Base-by-base conservation (phyloP, 2,888 invertebrate genomes). In the Polyploca ridens region DNA sequence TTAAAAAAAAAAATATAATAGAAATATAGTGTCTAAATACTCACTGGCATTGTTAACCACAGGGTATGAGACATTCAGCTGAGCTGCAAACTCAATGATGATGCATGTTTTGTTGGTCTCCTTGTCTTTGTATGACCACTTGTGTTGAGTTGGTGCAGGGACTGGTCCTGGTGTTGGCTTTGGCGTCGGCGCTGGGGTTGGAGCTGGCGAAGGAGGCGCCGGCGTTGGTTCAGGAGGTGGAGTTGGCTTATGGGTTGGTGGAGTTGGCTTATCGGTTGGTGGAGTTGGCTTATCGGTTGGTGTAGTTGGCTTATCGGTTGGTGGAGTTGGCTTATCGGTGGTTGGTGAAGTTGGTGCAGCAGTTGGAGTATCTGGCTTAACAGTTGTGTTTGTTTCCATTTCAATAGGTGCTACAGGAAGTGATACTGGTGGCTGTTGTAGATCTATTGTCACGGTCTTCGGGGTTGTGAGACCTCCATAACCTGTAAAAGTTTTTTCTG, bases 21-120 rank as follows among this genome's bases (percentile, higher is more conserved):
- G 27, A 27, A 44, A 6, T 14, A 44, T 44, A 38, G 8, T 38
- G 10, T 44, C 44, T 5, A 44, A 46, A 27, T 54, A 90, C 91
- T 91, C 68, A 91, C 91, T 77, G 62, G 90, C 78, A 3, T 38
- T 38, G 64, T 82, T 83, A 14, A 64, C 79, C 66, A 84, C 89
- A 33, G 83, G 76, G 78, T 95, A 95, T 0, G 92, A 91, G 63
- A 97, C 89, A 75, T 96, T 96, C 65, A 97, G 86, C 79, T 96
- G 95, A 6, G 95, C 94, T 0, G 96, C 96, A 92, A 97, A 96
- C 85, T 96, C 91, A 8, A 96, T 85, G 62, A 96, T 80, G 35
- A 97, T 94, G 78, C 97, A 97, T 7, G 95, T 95, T 0, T 90
- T 81, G 76, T 96, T 95, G 41, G 46, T 73, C 41, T 70, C 78